Conservation (phyloP, 2,797 vertebrate species). For the Myotis daubentonii region DNA sequence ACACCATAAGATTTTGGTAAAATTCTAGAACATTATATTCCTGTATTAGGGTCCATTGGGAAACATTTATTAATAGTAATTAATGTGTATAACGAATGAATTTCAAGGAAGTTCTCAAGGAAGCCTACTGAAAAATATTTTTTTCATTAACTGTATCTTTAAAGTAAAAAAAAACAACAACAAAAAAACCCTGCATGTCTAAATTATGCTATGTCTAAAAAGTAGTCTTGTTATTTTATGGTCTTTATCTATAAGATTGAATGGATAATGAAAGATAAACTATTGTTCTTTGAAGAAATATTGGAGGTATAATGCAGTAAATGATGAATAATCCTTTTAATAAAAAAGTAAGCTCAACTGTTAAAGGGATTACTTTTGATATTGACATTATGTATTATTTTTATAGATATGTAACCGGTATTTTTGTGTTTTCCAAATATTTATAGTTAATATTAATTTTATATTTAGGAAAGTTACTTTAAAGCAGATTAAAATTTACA, state of each 20-base stretch:
- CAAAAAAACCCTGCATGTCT: background rate
- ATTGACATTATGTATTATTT: background rate
- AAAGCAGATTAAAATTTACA: conserved; percentile 12
- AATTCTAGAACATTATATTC: background rate
- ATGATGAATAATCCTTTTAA: conserved; percentile 3
- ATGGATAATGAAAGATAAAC: conserved; percentile 10
- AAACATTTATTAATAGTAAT: background rate
- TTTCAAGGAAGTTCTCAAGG: conserved; percentile 44
- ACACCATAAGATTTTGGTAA: background rate
- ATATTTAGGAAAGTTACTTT: conserved; percentile 34
- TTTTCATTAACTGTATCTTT: background rate
- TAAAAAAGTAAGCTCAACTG: conserved; percentile 23
- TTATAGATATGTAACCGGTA: background rate
- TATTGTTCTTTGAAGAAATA: conserved; percentile 20
- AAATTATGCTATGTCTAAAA: conserved; percentile 43
- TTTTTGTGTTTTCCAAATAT: conserved; percentile 38
- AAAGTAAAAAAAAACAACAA: background rate
- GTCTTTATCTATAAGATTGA: background rate
- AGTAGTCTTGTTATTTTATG: conserved; percentile 21
- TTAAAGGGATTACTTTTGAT: conserved; percentile 24
- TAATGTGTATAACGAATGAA: background rate
- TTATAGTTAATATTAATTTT: conserved; percentile 24
- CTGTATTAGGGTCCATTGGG: background rate
- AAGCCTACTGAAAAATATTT: conserved; percentile 35
- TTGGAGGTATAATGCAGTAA: background rate